Evolutionary conservation across 2,888 invertebrate species (phyloP).

Genomic region (Cataglyphis cursor): DNA sequence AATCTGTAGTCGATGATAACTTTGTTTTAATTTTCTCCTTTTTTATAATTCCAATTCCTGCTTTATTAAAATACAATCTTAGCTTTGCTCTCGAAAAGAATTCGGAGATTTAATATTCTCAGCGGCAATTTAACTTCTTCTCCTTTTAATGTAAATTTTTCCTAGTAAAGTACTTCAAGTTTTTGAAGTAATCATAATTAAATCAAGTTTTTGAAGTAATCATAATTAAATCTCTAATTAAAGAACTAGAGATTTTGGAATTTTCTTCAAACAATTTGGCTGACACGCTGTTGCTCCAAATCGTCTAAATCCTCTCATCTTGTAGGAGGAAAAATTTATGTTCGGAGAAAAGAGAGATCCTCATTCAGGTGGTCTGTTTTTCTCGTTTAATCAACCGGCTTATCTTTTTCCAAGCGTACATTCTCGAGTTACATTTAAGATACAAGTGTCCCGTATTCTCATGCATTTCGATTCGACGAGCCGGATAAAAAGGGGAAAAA

Average conservation of each 20-base stretch:
- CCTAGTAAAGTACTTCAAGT: background rate
- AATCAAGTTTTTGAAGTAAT: background rate
- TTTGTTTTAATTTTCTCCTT: background rate
- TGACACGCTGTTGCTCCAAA: background rate
- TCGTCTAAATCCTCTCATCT: background rate
- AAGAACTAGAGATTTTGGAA: background rate
- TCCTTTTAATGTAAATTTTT: background rate
- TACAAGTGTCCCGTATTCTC: conserved; percentile 36
- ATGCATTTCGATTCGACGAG: conserved; percentile 9
- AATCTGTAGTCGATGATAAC: background rate
- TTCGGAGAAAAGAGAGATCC: background rate
- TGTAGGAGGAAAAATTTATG: background rate
- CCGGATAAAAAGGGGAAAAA: conserved; percentile 18
- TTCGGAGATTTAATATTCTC: background rate
- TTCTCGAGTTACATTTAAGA: conserved; percentile 9
- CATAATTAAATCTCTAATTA: background rate
- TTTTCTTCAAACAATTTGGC: background rate
- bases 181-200: background rate
- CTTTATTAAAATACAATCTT: background rate
- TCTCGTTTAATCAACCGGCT: conserved; percentile 5
- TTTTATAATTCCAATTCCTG: background rate
- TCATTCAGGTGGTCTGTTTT: background rate
- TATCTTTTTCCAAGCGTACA: conserved; percentile 17
- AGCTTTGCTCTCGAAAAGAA: background rate
- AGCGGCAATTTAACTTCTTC: background rate